phyloP scores from a whole-genome alignment of 2,797 vertebrate genomes.

The Tamandua tetradactyla region DNA sequence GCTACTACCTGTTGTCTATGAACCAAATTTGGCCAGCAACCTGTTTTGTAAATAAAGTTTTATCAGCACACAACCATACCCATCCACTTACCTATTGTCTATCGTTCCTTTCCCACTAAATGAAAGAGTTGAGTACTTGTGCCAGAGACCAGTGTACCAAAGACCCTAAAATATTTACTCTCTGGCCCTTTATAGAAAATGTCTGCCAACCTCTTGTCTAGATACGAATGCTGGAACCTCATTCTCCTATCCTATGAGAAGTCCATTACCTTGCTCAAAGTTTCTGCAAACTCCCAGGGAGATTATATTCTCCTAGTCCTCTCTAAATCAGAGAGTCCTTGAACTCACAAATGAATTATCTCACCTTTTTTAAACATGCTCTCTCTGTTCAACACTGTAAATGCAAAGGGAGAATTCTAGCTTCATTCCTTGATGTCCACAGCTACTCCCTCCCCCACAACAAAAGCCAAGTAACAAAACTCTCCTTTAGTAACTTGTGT shows the following conservation, averaged over 20 bases:
- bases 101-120: neutral
- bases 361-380: neutral
- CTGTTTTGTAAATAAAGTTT: conserved; percentile 33
- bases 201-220: neutral
- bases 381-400: neutral
- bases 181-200: neutral
- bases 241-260: neutral
- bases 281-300: neutral
- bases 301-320: neutral
- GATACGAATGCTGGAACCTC: neutral
- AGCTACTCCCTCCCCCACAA: neutral
- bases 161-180: neutral
- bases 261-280: neutral
- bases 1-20: neutral
- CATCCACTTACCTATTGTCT: neutral
- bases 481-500: neutral
- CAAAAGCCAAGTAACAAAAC: neutral
- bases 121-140: neutral
- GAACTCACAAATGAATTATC: neutral
- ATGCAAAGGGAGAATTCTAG: neutral
- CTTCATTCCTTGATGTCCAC: neutral
- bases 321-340: neutral
- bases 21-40: neutral
- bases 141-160: neutral
- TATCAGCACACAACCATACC: neutral